Evolutionary conservation across 2,113 vertebrate genomes (phyloP), one percentile per base, ranked within the genome.

Genomic region (Chinchilla lanigera): DNA sequence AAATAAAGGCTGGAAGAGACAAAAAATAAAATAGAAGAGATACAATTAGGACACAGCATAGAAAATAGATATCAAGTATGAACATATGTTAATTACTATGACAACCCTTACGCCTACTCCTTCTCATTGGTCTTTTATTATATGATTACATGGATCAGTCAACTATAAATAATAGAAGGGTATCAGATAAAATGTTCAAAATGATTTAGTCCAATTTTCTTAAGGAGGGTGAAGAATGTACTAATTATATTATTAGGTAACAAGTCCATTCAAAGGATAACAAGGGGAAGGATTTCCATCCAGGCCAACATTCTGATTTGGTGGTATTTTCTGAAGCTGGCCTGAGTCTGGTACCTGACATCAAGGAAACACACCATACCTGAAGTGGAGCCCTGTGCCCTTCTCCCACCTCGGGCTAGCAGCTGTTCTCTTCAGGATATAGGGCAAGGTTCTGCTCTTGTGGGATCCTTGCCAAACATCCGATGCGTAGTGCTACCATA

Each of bases 181-280:
- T 38, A 89, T 44, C 41, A 50, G 50, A 86, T 41, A 85, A 35
- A 47, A 81, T 54, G 54, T 90, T 81, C 30, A 81, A 89, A 95
- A 86, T 22, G 33, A 73, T 12, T 90, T 38, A 90, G 65, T 73
- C 58, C 89, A 90, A 97, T 97, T 94, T 98, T 96, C 98, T 97
- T 94, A 96, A 10, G 28, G 97, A 88, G 82, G 97, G 92, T 89
- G 69, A 98, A 97, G 95, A 97, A 86, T 96, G 94, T 89, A 97
- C 89, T 97, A 97, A 97, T 90, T 97, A 98, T 98, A 98, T 96
- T 93, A 97, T 83, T 60, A 97, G 97, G 94, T 95, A 94, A 95
- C 83, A 97, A 97, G 92, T 97, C 50, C 44, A 97, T 94, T 98
- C 96, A 97, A 97, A 96, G 89, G 95, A 95, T 94, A 97, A 94